These are phyloP conservation scores for Laothoe populi DNA, from an alignment of 2,888 invertebrate species.

Conservation along the genomic window DNA sequence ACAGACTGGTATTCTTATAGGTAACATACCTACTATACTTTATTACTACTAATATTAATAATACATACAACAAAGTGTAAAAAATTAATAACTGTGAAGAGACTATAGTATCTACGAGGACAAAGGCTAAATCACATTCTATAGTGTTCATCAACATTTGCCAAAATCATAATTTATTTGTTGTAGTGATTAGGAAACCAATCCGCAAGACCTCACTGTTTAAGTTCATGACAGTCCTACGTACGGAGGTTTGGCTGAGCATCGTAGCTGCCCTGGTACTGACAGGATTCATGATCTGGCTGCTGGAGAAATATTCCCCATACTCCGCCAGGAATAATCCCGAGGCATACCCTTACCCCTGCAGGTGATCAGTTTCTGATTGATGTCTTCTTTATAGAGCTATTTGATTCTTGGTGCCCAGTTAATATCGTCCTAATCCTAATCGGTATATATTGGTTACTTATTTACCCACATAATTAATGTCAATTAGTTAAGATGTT, in stretches of 20 bases:
- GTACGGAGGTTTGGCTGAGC: conserved; percentile 94
- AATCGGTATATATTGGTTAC: too few species aligned
- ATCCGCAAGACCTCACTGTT: conserved; percentile 92
- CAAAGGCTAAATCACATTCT: too few species aligned
- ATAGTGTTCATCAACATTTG: not conserved
- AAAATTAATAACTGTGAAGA: too few species aligned
- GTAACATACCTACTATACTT: conserved; percentile 67
- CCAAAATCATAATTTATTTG: not conserved
- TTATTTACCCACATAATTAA: too few species aligned
- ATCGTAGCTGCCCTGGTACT: conserved; percentile 92
- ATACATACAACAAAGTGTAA: too few species aligned
- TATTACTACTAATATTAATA: too few species aligned
- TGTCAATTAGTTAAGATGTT: too few species aligned
- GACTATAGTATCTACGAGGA: too few species aligned
- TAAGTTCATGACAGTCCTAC: conserved; percentile 96
- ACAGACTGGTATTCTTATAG: conserved; percentile 95
- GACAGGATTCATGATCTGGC: conserved; percentile 95
- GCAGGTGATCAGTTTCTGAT: conserved; percentile 53
- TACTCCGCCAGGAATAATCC: conserved; percentile 94
- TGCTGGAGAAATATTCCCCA: conserved; percentile 95
- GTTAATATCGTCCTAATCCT: too few species aligned
- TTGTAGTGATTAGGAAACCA: conserved; percentile 92
- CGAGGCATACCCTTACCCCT: conserved; percentile 90
- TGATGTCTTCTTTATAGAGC: too few species aligned
- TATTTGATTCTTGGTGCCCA: too few species aligned